Evolutionary conservation across 2,888 invertebrate species (phyloP).

Genomic region (Leucoma salicis): DNA sequence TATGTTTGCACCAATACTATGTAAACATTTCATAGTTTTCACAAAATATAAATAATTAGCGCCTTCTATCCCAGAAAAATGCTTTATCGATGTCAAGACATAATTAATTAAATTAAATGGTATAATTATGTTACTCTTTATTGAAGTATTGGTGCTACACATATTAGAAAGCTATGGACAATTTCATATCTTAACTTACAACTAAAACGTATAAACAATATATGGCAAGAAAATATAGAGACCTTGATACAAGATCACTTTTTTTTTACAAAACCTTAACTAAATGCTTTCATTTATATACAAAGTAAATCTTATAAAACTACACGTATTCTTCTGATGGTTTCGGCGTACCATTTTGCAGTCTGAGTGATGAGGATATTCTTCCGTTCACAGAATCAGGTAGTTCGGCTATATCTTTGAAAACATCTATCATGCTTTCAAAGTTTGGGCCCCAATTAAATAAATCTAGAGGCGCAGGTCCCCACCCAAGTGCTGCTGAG

Average conservation of each 20-base stretch:
- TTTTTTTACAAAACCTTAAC: conserved; percentile 54
- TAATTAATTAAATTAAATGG: too few relatives aligned
- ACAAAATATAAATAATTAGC: too few relatives aligned
- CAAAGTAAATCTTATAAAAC: conserved; percentile 30
- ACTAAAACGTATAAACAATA: conserved; percentile 52
- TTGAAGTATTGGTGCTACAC: too few relatives aligned
- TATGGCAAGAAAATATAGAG: conserved; percentile 76
- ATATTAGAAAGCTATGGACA: too few relatives aligned
- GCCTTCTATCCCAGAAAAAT: too few relatives aligned
- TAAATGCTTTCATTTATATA: conserved; percentile 41
- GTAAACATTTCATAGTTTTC: neutral
- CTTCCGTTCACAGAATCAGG: conserved; percentile 91
- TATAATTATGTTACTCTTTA: too few relatives aligned
- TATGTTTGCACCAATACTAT: neutral
- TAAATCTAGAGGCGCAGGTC: conserved; percentile 83
- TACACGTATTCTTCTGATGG: conserved; percentile 95
- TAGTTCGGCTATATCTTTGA: conserved; percentile 97
- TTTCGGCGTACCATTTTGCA: conserved; percentile 90
- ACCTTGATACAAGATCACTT: conserved; percentile 80
- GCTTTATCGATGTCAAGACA: too few relatives aligned
- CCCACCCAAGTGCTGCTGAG: conserved; percentile 93
- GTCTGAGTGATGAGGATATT: conserved; percentile 87
- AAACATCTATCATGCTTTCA: conserved; percentile 96
- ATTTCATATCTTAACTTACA: conserved; percentile 4
- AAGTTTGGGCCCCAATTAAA: conserved; percentile 98